Conservation (phyloP, 2,888 invertebrate genomes). For the Sinelater perroti region DNA sequence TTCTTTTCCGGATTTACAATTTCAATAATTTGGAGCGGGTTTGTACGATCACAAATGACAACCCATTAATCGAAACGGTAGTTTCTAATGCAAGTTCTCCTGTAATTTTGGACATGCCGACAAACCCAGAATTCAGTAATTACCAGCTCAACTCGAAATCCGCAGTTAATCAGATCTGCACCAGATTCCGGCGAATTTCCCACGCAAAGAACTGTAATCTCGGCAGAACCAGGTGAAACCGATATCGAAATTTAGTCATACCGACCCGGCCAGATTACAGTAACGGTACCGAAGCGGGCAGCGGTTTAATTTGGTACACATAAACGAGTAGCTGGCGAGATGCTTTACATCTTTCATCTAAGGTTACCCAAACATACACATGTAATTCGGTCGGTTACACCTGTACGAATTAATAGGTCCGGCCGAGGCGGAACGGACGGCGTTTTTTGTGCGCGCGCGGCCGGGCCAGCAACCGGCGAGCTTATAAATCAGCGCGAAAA, state of each 20-base stretch:
- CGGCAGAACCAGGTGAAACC: neutral
- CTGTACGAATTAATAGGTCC: conserved; percentile 8
- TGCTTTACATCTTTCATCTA: conserved; percentile 7
- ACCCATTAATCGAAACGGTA: too few relatives aligned
- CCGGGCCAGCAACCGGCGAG: conserved; percentile 10
- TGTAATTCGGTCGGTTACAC: conserved; percentile 12
- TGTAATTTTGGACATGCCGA: too few relatives aligned
- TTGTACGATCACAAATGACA: too few relatives aligned
- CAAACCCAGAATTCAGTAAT: too few relatives aligned
- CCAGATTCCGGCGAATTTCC: neutral
- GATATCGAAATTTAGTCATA: neutral
- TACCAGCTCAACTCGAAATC: neutral
- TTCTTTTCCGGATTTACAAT: too few relatives aligned
- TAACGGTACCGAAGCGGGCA: conserved; percentile 8
- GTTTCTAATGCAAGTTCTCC: too few relatives aligned
- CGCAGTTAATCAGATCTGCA: neutral
- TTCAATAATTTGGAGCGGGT: too few relatives aligned
- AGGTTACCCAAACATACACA: conserved; percentile 8
- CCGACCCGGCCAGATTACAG: conserved; percentile 7
- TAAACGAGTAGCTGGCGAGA: conserved; percentile 1
- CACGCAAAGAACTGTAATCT: neutral
- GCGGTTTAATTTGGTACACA: conserved; percentile 11
- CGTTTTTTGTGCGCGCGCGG: conserved; percentile 9
- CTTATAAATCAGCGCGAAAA: conserved; percentile 15
- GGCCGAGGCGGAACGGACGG: conserved; percentile 1